Evolutionary conservation across 23 tunicate genomes (phyloP).

Genomic region (Botrylloides violaceus): DNA sequence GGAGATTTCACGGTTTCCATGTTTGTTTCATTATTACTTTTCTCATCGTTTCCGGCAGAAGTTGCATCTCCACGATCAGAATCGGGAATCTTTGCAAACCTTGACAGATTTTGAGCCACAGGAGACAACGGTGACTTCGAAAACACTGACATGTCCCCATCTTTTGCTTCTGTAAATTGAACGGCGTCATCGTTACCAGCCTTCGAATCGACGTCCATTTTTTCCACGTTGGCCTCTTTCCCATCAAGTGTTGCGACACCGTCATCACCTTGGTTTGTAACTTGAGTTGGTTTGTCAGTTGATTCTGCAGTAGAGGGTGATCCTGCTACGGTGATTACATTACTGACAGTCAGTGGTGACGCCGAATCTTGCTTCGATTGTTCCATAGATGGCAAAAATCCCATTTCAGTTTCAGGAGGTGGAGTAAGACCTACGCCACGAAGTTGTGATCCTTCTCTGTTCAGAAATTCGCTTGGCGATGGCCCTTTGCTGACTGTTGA

Average conservation of each 20-base stretch:
- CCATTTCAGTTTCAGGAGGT: constrained; percentile 32
- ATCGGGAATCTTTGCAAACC: constrained; percentile 14
- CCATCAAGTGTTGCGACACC: not conserved
- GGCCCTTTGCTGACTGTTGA: not conserved
- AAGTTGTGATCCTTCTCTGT: not conserved
- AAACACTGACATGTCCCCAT: not conserved
- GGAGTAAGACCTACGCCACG: constrained; percentile 61
- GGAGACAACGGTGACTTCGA: constrained; percentile 11
- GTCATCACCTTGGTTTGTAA: not conserved
- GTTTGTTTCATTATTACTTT: too few species aligned
- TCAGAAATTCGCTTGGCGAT: not conserved
- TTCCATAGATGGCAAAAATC: constrained; percentile 22
- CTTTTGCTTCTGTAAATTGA: not conserved
- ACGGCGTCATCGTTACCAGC: not conserved
- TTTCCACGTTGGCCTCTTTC: not conserved
- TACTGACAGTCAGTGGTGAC: constrained; percentile 9
- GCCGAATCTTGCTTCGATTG: constrained; percentile 6
- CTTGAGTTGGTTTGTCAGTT: not conserved
- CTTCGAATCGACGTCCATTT: not conserved
- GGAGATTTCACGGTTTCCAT: too few species aligned
- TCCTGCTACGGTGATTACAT: constrained; percentile 6
- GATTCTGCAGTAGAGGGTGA: not conserved
- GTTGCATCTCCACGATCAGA: not conserved
- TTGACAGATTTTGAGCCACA: constrained; percentile 2
- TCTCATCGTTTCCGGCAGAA: too few species aligned